A percentile compares a stretch with the other conserved stretches of the same genome.
Evolutionary conservation across 2,113 vertebrate genomes (phyloP).

Genomic region (Cisticola juncidis): DNA sequence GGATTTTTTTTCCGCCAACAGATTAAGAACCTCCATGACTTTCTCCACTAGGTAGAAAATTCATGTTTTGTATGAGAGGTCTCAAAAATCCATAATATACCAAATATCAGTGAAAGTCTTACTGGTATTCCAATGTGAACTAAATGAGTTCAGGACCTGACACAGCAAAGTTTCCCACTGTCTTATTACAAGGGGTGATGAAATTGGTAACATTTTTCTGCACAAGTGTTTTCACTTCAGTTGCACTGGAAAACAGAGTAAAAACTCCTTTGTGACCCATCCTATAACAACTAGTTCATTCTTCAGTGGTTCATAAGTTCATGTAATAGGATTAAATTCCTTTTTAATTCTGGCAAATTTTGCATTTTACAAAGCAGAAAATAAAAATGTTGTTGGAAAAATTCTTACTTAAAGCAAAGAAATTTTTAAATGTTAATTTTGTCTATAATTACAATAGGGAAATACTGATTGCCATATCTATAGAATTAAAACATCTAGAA

Average conservation of each 20-base stretch:
- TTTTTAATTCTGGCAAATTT: neutral
- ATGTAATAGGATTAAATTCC: neutral
- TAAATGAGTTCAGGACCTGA: neutral
- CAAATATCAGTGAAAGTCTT: neutral
- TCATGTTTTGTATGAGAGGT: neutral
- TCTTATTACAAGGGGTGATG: neutral
- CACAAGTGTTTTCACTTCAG: neutral
- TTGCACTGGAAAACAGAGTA: neutral
- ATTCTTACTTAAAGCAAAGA: neutral
- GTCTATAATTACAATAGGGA: constrained; percentile 1
- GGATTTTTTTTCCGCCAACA: neutral
- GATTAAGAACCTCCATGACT: neutral
- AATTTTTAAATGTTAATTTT: neutral
- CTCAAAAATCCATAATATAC: neutral
- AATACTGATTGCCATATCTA: neutral
- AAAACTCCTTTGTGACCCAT: neutral
- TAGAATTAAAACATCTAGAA: neutral
- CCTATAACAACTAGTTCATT: neutral
- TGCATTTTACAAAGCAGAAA: constrained; percentile 14
- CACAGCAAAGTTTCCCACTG: neutral
- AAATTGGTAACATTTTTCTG: neutral
- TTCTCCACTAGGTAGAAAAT: neutral
- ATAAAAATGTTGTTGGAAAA: neutral
- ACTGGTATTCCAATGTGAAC: neutral
- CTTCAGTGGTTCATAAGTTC: neutral